phyloP scores from a whole-genome alignment of 64 coral and sea anemone species.

The Porites australiensis region DNA sequence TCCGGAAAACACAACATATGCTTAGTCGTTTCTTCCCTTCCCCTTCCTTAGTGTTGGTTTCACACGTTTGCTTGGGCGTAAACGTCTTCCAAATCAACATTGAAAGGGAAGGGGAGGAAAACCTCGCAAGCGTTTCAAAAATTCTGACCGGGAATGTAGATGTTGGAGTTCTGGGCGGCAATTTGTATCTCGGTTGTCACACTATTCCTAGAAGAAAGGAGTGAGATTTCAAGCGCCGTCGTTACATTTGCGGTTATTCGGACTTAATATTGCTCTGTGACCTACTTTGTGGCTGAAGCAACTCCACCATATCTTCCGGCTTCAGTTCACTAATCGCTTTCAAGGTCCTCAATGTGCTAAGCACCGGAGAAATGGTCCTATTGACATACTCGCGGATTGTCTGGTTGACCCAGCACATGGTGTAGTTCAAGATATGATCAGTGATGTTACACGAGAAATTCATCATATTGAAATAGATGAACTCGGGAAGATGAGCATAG shows the following conservation, averaged over 20 bases:
- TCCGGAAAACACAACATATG: too few relatives aligned
- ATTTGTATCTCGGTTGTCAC: too few relatives aligned
- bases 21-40: too few relatives aligned
- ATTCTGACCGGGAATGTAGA: too few relatives aligned
- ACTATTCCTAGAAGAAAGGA: too few relatives aligned
- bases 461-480: slow-evolving; percentile 38
- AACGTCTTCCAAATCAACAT: too few relatives aligned
- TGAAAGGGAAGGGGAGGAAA: too few relatives aligned
- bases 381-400: neutral
- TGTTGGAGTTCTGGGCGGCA: too few relatives aligned
- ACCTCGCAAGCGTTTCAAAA: too few relatives aligned
- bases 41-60: too few relatives aligned
- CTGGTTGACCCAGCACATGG: slow-evolving; percentile 48
- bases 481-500: slow-evolving; percentile 32
- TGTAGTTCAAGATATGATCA: slow-evolving; percentile 35
- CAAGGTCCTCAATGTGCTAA: neutral
- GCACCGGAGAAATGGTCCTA: slow-evolving; percentile 19
- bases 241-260: neutral
- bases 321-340: slow-evolving; percentile 3
- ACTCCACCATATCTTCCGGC: slow-evolving; percentile 29
- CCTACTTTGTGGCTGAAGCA: slow-evolving; percentile 43
- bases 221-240: too few relatives aligned
- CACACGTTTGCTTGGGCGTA: too few relatives aligned
- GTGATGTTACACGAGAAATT: slow-evolving; percentile 61
- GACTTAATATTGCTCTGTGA: neutral